Percentiles rank a stretch among this genome's conserved stretches.
Evolutionary conservation across 2,888 invertebrate species (phyloP).

Genomic region (Hermodice carunculata): DNA sequence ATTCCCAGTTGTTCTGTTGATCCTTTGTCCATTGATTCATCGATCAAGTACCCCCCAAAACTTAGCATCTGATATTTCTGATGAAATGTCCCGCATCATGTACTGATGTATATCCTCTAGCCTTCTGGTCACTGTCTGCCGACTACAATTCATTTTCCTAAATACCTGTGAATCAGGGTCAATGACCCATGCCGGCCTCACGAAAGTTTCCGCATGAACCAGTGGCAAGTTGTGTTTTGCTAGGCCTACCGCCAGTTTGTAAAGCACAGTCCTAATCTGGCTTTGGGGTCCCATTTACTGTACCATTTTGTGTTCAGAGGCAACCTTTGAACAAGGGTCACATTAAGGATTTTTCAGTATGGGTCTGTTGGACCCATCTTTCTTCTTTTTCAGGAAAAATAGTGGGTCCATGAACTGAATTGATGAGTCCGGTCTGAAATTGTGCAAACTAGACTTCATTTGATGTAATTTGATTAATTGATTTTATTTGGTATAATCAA

Average conservation of each 20-base stretch:
- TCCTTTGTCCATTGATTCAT: constrained; percentile 1
- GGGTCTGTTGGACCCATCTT: too few species aligned
- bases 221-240: background rate
- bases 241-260: background rate
- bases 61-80: background rate
- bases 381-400: too few species aligned
- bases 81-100: background rate
- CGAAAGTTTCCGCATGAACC: background rate
- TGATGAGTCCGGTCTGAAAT: too few species aligned
- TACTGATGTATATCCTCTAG: background rate
- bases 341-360: too few species aligned
- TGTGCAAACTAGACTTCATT: too few species aligned
- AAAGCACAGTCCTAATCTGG: background rate
- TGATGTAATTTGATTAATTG: too few species aligned
- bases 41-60: background rate
- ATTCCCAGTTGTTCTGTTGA: too few species aligned
- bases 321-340: too few species aligned
- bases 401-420: too few species aligned
- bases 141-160: background rate
- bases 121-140: background rate
- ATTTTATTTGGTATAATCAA: too few species aligned
- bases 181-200: background rate
- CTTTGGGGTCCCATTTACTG: background rate
- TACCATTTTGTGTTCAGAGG: background rate
- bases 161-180: background rate